Evolutionary conservation across 2,888 invertebrate species (phyloP), one percentile per base, ranked within the genome.

Genomic region (Calliscelio sp.): DNA sequence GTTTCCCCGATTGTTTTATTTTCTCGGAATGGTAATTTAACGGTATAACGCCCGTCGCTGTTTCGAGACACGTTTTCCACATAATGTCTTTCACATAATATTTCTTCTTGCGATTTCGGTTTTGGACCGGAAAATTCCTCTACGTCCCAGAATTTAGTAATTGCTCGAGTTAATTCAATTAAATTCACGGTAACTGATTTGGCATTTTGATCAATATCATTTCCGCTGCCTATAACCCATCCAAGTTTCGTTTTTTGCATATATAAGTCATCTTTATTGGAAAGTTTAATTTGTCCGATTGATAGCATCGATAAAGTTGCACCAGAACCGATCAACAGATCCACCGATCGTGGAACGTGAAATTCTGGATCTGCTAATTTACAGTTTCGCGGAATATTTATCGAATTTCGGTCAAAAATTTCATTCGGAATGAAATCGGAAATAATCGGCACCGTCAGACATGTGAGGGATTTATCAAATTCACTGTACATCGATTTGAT

Each of bases 171-270:
- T n/a, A n/a, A n/a, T n/a, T n/a, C n/a, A n/a, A n/a, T n/a, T n/a
- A n/a, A n/a, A n/a, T n/a, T n/a, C n/a, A 14, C 7, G 18, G 14
- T 1, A 11, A 8, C 49, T 0, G 5, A 11, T 11, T 25, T 25
- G 14, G 18, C 20, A 2, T 49, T 8, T 24, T 10, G 22, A 10
- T 10, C n/a, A n/a, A 41, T 11, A 4, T 6, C 4, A 14, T 5
- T 41, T 24, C 24, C 24, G 0, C 65, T 46, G 4, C 28, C 14
- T 1, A 46, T 24, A 5, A 85, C 71, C 87, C 86, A 85, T 8
- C 85, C 85, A 1, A 87, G 57, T 14, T 63, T 66, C 0, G 85
- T 85, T 38, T 87, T 86, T 85, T 87, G 85, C 2, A 86, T 14
- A 53, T 65, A 74, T 1, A 86, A 41, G 20, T 86, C 79, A 20